Evolutionary conservation across 2,797 vertebrate species (phyloP).

Genomic region (Typhlichthys subterraneus): DNA sequence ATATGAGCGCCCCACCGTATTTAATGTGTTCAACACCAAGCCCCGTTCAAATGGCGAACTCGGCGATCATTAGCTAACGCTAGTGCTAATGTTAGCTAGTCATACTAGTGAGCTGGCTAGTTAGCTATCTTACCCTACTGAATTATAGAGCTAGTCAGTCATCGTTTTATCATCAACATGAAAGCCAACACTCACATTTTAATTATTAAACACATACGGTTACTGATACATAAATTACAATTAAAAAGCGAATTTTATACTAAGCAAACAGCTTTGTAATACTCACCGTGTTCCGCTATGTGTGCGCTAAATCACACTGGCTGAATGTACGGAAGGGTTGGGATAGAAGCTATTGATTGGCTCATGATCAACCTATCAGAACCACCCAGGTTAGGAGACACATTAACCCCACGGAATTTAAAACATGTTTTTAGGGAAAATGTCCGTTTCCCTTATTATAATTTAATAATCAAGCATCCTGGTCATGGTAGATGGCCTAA

Average conservation of each 20-base stretch:
- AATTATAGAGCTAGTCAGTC: constrained; percentile 4
- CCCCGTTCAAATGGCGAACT: constrained; percentile 31
- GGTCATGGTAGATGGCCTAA: too few relatives aligned
- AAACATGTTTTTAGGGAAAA: background rate
- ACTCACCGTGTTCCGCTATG: constrained; percentile 70
- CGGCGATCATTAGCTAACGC: constrained; percentile 40
- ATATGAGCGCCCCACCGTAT: rapidly evolving
- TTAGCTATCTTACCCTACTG: constrained; percentile 23
- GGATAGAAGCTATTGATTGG: constrained; percentile 52
- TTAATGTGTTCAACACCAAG: background rate
- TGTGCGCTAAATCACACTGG: constrained; percentile 51
- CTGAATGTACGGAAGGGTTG: constrained; percentile 52
- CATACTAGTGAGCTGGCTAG: constrained; percentile 24
- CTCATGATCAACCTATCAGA: constrained; percentile 55
- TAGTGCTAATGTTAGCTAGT: constrained; percentile 47
- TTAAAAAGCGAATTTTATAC: background rate
- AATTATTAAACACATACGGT: background rate
- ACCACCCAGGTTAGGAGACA: constrained; percentile 20
- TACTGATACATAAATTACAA: background rate
- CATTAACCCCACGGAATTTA: constrained; percentile 3
- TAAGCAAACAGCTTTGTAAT: constrained; percentile 5
- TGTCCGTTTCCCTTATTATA: background rate
- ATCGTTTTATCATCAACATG: background rate
- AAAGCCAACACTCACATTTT: background rate
- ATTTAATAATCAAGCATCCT: background rate